Conservation (phyloP, 2,888 invertebrate species). For the Ophioninae sp. region DNA sequence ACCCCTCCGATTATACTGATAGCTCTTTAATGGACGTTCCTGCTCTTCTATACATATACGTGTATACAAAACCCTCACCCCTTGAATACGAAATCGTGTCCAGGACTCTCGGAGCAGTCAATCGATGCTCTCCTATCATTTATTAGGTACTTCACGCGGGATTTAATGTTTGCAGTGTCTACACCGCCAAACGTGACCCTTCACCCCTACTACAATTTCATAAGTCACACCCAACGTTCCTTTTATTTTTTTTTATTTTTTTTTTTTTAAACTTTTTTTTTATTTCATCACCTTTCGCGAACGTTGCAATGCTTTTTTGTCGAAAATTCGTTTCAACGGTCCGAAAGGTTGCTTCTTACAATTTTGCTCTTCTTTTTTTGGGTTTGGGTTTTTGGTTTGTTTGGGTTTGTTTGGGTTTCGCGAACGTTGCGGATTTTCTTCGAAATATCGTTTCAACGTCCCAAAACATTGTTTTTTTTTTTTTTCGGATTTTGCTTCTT, state of each 20-base stretch:
- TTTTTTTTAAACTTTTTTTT: neutral
- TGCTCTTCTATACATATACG: constrained; percentile 20
- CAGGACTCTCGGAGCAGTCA: constrained; percentile 62
- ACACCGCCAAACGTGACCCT: constrained; percentile 6
- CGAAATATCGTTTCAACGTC: too few relatives aligned
- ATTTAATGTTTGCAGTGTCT: constrained; percentile 38
- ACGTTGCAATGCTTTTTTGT: neutral
- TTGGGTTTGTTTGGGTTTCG: too few relatives aligned
- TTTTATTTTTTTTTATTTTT: neutral
- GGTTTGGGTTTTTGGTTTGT: too few relatives aligned
- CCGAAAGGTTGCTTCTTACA: too few relatives aligned
- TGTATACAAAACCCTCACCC: neutral
- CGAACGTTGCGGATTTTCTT: neutral
- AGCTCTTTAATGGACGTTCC: constrained; percentile 63
- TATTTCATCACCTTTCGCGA: neutral
- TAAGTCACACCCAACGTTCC: neutral
- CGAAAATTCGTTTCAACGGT: too few relatives aligned
- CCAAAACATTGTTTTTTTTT: too few relatives aligned
- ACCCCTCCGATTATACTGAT: constrained; percentile 64
- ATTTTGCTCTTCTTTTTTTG: too few relatives aligned
- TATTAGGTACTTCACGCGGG: constrained; percentile 45
- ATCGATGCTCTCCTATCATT: constrained; percentile 62
- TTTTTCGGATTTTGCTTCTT: too few relatives aligned
- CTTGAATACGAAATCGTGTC: constrained; percentile 66
- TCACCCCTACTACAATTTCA: constrained; percentile 10